Evolutionary conservation across 2,113 vertebrate species (phyloP), one percentile per base, ranked within the genome.

Genomic region (Blennius ocellaris): DNA sequence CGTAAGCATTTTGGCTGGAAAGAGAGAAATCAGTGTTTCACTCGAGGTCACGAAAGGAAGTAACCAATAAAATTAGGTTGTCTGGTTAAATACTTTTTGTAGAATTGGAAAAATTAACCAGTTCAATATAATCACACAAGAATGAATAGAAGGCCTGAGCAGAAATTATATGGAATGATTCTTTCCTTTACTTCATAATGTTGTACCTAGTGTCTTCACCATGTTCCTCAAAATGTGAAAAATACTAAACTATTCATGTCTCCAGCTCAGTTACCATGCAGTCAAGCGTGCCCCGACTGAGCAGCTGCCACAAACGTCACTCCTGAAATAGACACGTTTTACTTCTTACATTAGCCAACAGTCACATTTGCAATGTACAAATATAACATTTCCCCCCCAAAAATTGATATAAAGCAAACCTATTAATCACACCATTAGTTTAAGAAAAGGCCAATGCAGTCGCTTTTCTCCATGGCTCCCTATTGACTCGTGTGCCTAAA

Each of bases 211-310:
- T 2, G 39, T 8, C 6, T 16, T 50, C 44, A 69, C 36, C 51
- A 11, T 41, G 21, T 54, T 15, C 36, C 53, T 64, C 45, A 57
- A 69, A 76, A 59, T 56, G 58, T 56, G 38, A 76, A 36, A 66
- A 30, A 72, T 11, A 40, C 39, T 76, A 45, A 63, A 76, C 65
- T 71, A 71, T 54, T 68, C 30, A 55, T 58, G 48, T 52, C 14
- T 63, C 49, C 40, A 62, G 5, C 17, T 11, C 14, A 11, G 45
- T 56, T 37, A 57, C 60, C 45, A 37, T 58, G 11, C 38, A 71
- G 47, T 62, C n/a, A 57, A 49, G 17, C 38, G 9, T 44, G 11
- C 45, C 15, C 14, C 8, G 12, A 45, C 30, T 17, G 14, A 63
- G 41, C 65, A 75, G 54, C 58, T 69, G 48, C 43, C 7, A 37